Base-by-base conservation (phyloP, 2,797 vertebrate genomes). In the Chanos chanos region DNA sequence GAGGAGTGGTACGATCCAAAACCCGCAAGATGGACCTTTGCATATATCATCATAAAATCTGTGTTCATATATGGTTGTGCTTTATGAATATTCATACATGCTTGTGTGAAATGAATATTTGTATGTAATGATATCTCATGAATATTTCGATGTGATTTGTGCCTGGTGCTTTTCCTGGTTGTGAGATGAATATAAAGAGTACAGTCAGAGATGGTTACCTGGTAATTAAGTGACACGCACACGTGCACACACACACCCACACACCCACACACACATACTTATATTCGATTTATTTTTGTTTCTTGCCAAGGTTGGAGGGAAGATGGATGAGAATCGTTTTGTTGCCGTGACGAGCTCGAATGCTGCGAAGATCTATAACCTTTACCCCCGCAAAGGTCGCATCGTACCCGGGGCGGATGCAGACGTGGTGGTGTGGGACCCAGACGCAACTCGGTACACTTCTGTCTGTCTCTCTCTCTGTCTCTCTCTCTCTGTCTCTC, bases 291-390 rank as follows among this genome's bases (percentile, higher is more conserved):
- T 8, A 4, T 22, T 22, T 22, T 5, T 3, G 39, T 60, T 37
- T 70, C 36, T 12, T 44, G 31, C 15, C 66, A 81, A 99, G 96
- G 91, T 98, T 0, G 96, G 96, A 65, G 96, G 96, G 0, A 99
- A 99, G 76, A 95, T 99, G 89, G 96, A 99, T 0, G 96, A 99
- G 83, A 99, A 99, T 77, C 90, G 93, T 44, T 99, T 99, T 2
- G 96, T 98, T 48, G 95, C 96, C 0, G 90, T 98, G 62, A 99
- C 96, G 19, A 99, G 96, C 79, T 93, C 96, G 48, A 97, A 99
- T 0, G 94, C 96, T 0, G 96, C 96, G 34, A 99, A 99, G 86
- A 90, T 98, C 79, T 94, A 95, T 89, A 99, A 99, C 89, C 87
- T 99, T 47, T 99, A 99, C 71, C 96, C 96, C 5, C 89, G 93